Base-by-base conservation (phyloP, 2,797 vertebrate genomes). In the Cryptoprocta ferox region DNA sequence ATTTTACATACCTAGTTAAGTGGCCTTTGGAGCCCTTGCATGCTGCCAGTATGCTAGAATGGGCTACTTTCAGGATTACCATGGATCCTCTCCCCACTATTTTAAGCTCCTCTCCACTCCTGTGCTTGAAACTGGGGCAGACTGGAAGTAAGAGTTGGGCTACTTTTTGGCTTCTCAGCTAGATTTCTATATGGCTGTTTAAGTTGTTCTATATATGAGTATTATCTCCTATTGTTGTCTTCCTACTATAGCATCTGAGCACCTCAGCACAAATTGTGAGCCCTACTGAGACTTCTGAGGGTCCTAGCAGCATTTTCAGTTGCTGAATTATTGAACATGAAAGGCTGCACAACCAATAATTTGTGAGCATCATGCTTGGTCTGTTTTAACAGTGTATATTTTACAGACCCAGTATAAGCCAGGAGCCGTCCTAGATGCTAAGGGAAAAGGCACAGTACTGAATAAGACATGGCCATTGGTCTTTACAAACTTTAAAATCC, bases 401-500 rank as follows among this genome's bases (percentile, higher is more conserved):
- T 83, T 92, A 39, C 4, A 65, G 45, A 56, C 48, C 39, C 39
- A 35, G 13, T 37, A 26, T 24, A 73, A 12, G 15, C 30, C 37
- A 50, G 48, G 56, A 63, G 18, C 30, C 42, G 1, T 14, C 8
- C 59, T 84, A 50, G 59, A 79, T 63, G 71, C n/a, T 35, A 9
- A 85, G 21, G 30, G 68, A 65, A 19, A 6, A 8, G 48, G 16
- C 30, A 32, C 45, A 45, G 1, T 28, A 15, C 35, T 45, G 2
- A 70, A 53, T 65, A 87, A 78, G 50, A 78, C 9, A 28, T 6
- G 37, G 50, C 81, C 48, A 82, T n/a, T 71, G 18, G 8, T 63
- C 70, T 78, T 79, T 28, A 73, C 56, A 50, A 86, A 84, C 82
- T 83, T 91, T n/a, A 61, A 78, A 73, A 30, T 61, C 50, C 11